Percentiles rank a stretch among this genome's conserved stretches.
Evolutionary conservation across 2,797 vertebrate species (phyloP).

Genomic region (Chaunax sp.): DNA sequence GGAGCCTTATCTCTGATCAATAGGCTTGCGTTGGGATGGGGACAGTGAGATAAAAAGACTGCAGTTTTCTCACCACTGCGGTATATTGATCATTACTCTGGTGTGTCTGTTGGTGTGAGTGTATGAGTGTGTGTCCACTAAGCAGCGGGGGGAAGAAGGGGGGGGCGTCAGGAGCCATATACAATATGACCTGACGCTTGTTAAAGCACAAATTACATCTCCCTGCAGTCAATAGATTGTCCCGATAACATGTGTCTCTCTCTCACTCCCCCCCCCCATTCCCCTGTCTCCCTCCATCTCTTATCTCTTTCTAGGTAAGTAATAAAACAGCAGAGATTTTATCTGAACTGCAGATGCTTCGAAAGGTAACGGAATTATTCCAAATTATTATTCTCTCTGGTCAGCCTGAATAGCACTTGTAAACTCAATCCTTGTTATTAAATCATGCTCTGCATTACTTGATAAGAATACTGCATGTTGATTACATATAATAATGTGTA

Average conservation of each 20-base stretch:
- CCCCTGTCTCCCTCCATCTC: slow-evolving; percentile 15
- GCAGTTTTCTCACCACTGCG: slow-evolving; percentile 62
- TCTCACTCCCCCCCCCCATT: neutral
- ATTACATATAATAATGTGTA: neutral
- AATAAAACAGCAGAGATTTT: slow-evolving; percentile 53
- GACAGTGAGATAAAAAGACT: slow-evolving; percentile 33
- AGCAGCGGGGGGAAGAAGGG: neutral
- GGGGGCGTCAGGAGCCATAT: slow-evolving; percentile 32
- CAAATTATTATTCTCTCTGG: slow-evolving; percentile 1
- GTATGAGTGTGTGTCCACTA: slow-evolving; percentile 19
- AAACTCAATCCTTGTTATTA: neutral
- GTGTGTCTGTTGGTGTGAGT: slow-evolving; percentile 26
- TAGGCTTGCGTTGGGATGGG: slow-evolving; percentile 44
- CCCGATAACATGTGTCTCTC: slow-evolving; percentile 57
- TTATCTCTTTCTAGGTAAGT: slow-evolving; percentile 77
- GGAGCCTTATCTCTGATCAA: slow-evolving; percentile 54
- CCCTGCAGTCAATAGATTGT: slow-evolving; percentile 58
- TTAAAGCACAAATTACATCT: slow-evolving; percentile 63
- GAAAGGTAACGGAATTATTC: slow-evolving; percentile 61
- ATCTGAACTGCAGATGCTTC: slow-evolving; percentile 46
- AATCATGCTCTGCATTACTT: neutral
- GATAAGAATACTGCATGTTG: too few species aligned
- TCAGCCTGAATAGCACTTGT: neutral
- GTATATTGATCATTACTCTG: slow-evolving; percentile 54
- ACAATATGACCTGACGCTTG: slow-evolving; percentile 34